Conservation (phyloP, 2,113 vertebrate genomes). For the Sitta europaea region DNA sequence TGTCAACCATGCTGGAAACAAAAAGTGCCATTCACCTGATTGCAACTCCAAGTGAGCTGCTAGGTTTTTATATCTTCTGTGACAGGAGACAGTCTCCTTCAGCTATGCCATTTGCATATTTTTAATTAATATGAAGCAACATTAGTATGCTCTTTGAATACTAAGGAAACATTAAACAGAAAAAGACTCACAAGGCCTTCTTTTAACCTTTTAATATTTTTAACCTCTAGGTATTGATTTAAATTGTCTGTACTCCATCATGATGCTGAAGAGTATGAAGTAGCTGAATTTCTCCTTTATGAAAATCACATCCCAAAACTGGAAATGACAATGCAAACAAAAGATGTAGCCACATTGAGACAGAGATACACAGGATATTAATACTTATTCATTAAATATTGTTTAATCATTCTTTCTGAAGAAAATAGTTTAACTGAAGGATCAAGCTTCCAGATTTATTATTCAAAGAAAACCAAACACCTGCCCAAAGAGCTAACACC, state of each 20-base stretch:
- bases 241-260: background rate
- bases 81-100: background rate
- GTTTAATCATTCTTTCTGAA: background rate
- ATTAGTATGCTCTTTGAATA: background rate
- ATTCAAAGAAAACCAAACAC: background rate
- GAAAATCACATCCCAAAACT: background rate
- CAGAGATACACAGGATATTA: background rate
- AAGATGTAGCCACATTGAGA: background rate
- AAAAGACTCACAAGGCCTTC: background rate
- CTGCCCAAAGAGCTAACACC: background rate
- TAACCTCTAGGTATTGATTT: background rate
- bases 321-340: background rate
- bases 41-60: background rate
- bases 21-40: background rate
- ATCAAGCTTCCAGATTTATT: background rate
- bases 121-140: constrained; percentile 28
- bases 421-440: background rate
- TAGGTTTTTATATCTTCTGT: background rate
- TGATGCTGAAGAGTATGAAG: background rate
- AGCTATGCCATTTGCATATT: background rate
- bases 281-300: background rate
- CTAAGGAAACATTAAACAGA: background rate
- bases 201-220: background rate
- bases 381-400: background rate
- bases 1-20: background rate